Evolutionary conservation across 2,888 invertebrate species (phyloP), one percentile per base, ranked within the genome.

Genomic region (Onchidella celtica): DNA sequence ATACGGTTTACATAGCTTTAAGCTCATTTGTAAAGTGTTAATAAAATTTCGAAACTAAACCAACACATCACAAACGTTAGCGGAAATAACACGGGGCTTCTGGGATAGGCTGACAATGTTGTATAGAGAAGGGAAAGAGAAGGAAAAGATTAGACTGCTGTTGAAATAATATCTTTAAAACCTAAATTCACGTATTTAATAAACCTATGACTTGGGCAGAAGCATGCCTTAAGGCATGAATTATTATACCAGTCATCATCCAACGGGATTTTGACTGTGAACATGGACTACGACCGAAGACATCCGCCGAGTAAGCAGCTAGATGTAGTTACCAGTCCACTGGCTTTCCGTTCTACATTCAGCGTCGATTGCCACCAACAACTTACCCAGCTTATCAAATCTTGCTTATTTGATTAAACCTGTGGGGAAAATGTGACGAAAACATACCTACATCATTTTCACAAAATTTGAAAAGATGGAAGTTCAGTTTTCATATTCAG

Each of bases 251-350:
- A 77, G 55, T 27, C 57, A 4, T 21, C 36, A 29, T 68, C 27
- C 32, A 66, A 34, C 55, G 36, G 38, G 34, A 55, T 55, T 65
- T 65, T 75, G n/a, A 40, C 38, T 75, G 24, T 68, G 63, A 75
- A 78, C 47, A 73, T 81, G 79, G 78, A 79, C 27, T 76, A 81
- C 78, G 78, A 84, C 68, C 78, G 81, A 75, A 74, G 47, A 40
- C 66, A 74, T 14, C 68, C 74, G 59, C 47, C 63, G 73, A 68
- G 40, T 65, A 57, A 63, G 57, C 27, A n/a, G 24, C 24, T 57
- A 17, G 9, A 36, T 72, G 29, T 29, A 29, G n/a, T 70, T 79
- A 21, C n/a, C n/a, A 21, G 47, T 2, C 27, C 24, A n/a, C n/a
- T n/a, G n/a, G n/a, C n/a, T n/a, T n/a, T n/a, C n/a, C n/a, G n/a